Base-by-base conservation (phyloP, 92 coral and sea anemone genomes). In the Actinernus sp. region DNA sequence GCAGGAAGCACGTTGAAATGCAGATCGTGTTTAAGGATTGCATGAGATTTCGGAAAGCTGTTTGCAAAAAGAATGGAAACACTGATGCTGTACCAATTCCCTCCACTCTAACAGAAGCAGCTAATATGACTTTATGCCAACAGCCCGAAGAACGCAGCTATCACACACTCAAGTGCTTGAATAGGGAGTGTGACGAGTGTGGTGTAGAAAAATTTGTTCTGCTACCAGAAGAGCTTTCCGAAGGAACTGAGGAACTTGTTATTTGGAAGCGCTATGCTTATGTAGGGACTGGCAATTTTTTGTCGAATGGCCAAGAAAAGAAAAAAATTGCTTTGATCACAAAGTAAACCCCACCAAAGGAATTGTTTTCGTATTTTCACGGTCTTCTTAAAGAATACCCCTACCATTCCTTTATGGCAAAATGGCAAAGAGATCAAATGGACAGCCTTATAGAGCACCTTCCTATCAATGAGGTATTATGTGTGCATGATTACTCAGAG, bases 1-100 rank as follows among this genome's bases (percentile, higher is more conserved):
- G 82, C 45, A 49, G 82, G 19, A 70, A n/a, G n/a, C n/a, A n/a
- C n/a, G 81, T 85, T n/a, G 91, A 85, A 56, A 44, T 69, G 2
- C 64, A 71, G 23, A 31, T 65, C 0, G 62, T 72, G 2, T 85
- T 79, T 12, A 65, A 60, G 51, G 63, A 52, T 19, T 85, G 78
- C 18, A 72, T 78, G 87, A 66, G 65, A n/a, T 78, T 53, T 17
- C 26, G 78, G 6, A 85, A 54, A 30, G 65, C 45, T 1, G 46
- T 72, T 25, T 69, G 49, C 20, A 36, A 11, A 10, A 68, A 56
- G 61, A 47, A 55, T 33, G 61, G n/a, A 4, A 32, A 0, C 2
- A 68, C 53, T 14, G 69, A 68, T 13, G n/a, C n/a, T n/a, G 22
- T 54, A 4, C 56, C 22, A 29, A 30, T 81, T 56, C 81, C 76